Evolutionary conservation across 92 coral and sea anemone genomes (phyloP).

Genomic region (Porites cylindrica): DNA sequence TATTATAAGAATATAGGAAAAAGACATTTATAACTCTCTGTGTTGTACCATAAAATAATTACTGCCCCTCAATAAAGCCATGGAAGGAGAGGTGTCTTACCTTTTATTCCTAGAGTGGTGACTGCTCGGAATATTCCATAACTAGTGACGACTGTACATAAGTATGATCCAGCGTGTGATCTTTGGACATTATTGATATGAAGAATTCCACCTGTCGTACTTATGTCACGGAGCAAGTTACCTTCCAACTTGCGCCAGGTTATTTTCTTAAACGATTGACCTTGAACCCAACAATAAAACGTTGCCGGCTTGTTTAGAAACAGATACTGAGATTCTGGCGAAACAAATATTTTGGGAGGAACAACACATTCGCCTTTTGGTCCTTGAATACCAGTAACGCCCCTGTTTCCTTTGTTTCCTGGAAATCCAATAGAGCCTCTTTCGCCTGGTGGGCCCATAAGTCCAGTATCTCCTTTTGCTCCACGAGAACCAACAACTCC

Average conservation of each 20-base stretch:
- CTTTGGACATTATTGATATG: conserved; percentile 22
- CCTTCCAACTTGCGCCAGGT: conserved; percentile 35
- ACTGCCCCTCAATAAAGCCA: too few species aligned
- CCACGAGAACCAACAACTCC: conserved; percentile 56
- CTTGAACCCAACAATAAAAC: conserved; percentile 34
- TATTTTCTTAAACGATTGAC: background rate
- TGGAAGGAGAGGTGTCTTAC: background rate
- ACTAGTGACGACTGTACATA: conserved; percentile 21
- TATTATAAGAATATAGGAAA: too few species aligned
- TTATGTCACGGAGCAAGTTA: background rate
- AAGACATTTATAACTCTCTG: too few species aligned
- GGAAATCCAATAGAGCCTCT: conserved; percentile 26
- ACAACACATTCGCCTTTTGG: conserved; percentile 34
- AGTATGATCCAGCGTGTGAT: conserved; percentile 24
- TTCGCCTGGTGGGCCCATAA: conserved; percentile 1
- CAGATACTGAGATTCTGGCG: conserved; percentile 9
- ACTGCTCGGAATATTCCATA: background rate
- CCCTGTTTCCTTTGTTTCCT: conserved; percentile 24
- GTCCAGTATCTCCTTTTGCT: conserved; percentile 19
- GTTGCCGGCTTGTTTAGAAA: conserved; percentile 3
- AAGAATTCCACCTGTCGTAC: background rate
- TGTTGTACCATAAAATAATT: background rate
- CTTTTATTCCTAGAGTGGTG: conserved; percentile 3
- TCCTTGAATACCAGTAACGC: conserved; percentile 15
- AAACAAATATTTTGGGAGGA: background rate